Percentiles rank a stretch among this genome's conserved stretches.
These are phyloP conservation scores for Ceyx melanurus DNA, from an alignment of 2,113 vertebrate genomes.

Conservation along the genomic window DNA sequence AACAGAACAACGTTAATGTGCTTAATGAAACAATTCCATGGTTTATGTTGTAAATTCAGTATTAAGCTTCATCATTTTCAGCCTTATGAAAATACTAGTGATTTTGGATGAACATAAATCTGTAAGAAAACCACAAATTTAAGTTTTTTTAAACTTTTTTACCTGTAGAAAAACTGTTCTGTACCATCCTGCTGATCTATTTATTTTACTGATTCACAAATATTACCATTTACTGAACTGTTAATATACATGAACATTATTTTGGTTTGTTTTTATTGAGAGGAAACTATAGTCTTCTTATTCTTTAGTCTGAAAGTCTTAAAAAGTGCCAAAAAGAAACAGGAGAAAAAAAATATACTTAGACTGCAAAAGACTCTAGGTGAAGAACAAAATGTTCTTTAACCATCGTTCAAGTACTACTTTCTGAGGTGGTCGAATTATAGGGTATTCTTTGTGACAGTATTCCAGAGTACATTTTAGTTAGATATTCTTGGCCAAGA, in stretches of 20 bases:
- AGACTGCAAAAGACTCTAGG: not conserved
- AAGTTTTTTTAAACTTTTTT: not conserved
- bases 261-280: not conserved
- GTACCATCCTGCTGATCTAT: not conserved
- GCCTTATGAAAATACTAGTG: not conserved
- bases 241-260: not conserved
- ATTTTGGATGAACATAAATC: not conserved
- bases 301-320: not conserved
- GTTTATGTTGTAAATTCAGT: not conserved
- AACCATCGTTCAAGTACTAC: accelerated
- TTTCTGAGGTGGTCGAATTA: not conserved
- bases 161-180: not conserved
- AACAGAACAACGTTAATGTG: not conserved
- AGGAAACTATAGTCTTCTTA: not conserved
- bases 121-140: not conserved
- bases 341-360: not conserved
- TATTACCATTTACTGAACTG: not conserved
- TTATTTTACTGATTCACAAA: not conserved
- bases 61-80: not conserved
- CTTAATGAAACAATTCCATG: not conserved
- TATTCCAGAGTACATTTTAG: not conserved
- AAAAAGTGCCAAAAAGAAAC: not conserved
- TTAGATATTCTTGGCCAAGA: not conserved
- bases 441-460: not conserved
- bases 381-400: not conserved